Evolutionary conservation across 2,113 vertebrate species (phyloP).

Genomic region (Ammodytes dubius): DNA sequence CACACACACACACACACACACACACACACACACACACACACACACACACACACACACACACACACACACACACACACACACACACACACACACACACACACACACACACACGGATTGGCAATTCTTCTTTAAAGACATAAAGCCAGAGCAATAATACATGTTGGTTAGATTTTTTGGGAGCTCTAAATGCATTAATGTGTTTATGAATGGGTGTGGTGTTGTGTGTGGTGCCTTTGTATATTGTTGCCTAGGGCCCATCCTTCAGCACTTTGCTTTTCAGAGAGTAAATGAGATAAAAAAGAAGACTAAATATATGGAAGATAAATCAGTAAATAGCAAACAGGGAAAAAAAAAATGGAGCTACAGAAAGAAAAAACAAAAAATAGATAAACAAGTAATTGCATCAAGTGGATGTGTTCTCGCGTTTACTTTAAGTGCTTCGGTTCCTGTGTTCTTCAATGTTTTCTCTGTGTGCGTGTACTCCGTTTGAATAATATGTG

Average conservation of each 20-base stretch:
- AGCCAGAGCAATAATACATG: slow-evolving; percentile 33
- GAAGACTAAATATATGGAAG: slow-evolving; percentile 27
- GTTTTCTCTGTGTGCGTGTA: not conserved
- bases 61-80: too few species aligned
- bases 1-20: slow-evolving; percentile 11
- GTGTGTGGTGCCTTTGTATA: slow-evolving; percentile 24
- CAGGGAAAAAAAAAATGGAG: not conserved
- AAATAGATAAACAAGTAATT: slow-evolving; percentile 10
- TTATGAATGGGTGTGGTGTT: slow-evolving; percentile 20
- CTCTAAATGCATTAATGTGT: slow-evolving; percentile 20
- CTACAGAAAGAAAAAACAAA: slow-evolving; percentile 16
- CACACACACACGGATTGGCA: not conserved
- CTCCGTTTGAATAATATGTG: slow-evolving; percentile 12
- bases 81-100: not conserved
- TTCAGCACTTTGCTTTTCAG: slow-evolving; percentile 48
- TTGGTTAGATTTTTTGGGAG: slow-evolving; percentile 32
- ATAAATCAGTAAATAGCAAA: slow-evolving; percentile 43
- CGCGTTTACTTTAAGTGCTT: not conserved
- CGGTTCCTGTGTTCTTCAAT: not conserved
- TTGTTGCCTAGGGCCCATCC: slow-evolving; percentile 41
- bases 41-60: too few species aligned
- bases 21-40: too few species aligned
- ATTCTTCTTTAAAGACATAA: slow-evolving; percentile 29
- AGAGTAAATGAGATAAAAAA: slow-evolving; percentile 39
- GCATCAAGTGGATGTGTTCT: not conserved